Evolutionary conservation across 2,888 invertebrate species (phyloP), one percentile per base, ranked within the genome.

Genomic region (Diarsia dahlii): DNA sequence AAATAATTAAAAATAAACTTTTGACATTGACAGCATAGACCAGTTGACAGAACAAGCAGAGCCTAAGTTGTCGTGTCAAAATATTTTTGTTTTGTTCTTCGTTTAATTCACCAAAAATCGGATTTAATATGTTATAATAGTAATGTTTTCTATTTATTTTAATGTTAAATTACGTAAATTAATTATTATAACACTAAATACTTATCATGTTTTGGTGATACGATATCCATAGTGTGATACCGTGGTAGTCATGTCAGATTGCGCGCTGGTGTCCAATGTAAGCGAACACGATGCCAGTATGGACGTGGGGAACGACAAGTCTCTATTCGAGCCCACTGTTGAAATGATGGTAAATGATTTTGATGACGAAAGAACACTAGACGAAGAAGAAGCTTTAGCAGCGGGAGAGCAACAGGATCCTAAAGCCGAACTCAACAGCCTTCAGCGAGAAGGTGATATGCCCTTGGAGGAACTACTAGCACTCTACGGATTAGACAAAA

Each of bases 261-360:
- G 96, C 91, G 96, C 96, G 94, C 94, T 96, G 94, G 96, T 97
- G 87, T 90, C 95, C 93, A 96, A 94, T 94, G 95, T 94, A 94
- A 95, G 92, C 93, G 97, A 96, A 92, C 97, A 96, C 93, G 96
- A 96, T 96, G 96, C 95, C 92, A 96, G 94, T 91, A 96, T 96
- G 96, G 96, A 96, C 89, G 95, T 96, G 94, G 96, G 96, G 90
- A 95, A 95, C 94, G 97, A 97, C 89, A 96, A 96, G 93, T 95
- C 97, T 89, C 97, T 98, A 90, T 99, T 99, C 97, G 99, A 99
- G 95, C 99, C 99, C 83, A 98, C 99, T 85, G 98, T 99, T 93
- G 99, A 99, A 95, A 99, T 99, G 99, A 98, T 99, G 97, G 98
- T 99, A 84, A 98, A 99, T 97, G 99, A 99, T 95, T 99, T 99